These are phyloP conservation scores for Caenorhabditis latens DNA, from an alignment of 1,140 invertebrate genomes.

Conservation along the genomic window DNA sequence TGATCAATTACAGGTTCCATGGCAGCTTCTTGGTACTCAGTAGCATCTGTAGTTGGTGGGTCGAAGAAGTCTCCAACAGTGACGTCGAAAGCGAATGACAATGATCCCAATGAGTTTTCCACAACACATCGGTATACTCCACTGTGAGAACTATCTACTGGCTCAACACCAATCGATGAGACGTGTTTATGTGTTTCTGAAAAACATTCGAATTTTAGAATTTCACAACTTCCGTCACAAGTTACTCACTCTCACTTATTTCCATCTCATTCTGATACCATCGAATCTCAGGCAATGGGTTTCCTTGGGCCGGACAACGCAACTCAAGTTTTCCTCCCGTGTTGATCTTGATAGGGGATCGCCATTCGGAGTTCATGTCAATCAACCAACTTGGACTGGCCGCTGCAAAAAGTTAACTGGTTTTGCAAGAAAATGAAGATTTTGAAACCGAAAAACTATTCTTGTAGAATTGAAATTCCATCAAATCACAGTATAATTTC, in stretches of 20 bases:
- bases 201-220: neutral
- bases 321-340: constrained; percentile 66
- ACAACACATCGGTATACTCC: constrained; percentile 61
- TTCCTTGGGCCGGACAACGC: constrained; percentile 65
- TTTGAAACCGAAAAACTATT: neutral
- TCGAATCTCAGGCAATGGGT: constrained; percentile 65
- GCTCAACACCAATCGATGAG: constrained; percentile 53
- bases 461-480: neutral
- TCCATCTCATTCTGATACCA: constrained; percentile 66
- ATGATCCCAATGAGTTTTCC: constrained; percentile 51
- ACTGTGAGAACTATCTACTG: constrained; percentile 23
- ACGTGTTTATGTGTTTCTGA: constrained; percentile 56
- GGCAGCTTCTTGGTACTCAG: neutral
- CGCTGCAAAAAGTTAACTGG: constrained; percentile 36
- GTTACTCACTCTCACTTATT: constrained; percentile 39
- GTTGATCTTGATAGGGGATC: constrained; percentile 60
- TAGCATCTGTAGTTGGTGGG: constrained; percentile 25
- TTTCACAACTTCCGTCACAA: neutral
- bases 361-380: constrained; percentile 60
- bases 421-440: neutral
- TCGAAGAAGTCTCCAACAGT: constrained; percentile 62
- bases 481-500: neutral
- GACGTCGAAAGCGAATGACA: constrained; percentile 58
- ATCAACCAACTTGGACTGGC: constrained; percentile 63
- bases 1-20: constrained; percentile 62